Percentiles rank a stretch among this genome's conserved stretches.
These are phyloP conservation scores for Otolemur garnettii DNA, from an alignment of 2,113 vertebrate genomes.

Conservation along the genomic window DNA sequence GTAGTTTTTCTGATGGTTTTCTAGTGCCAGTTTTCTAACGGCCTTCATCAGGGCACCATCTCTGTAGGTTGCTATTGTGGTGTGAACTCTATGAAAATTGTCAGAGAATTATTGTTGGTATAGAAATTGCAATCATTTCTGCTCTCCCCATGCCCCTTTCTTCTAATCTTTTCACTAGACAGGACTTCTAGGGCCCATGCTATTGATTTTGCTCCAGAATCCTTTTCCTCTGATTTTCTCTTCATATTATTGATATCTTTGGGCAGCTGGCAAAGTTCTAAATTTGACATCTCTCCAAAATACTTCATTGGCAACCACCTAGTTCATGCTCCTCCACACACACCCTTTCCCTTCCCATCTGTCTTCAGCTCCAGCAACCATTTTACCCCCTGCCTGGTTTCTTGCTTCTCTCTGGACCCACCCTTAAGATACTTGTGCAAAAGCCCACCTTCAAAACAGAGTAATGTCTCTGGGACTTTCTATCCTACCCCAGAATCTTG, in stretches of 20 bases:
- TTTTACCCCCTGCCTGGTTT: not conserved
- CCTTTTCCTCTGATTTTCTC: conserved; percentile 4
- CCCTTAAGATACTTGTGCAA: not conserved
- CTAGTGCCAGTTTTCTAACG: not conserved
- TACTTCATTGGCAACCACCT: not conserved
- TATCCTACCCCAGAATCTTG: not conserved
- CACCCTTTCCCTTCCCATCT: not conserved
- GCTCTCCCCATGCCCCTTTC: not conserved
- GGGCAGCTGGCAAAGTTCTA: not conserved
- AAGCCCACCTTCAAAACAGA: not conserved
- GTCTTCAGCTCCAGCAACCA: accelerated
- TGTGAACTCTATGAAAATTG: not conserved
- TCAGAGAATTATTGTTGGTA: not conserved
- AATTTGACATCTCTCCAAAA: not conserved
- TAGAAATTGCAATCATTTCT: not conserved
- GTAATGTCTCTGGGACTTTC: not conserved
- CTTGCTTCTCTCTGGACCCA: not conserved
- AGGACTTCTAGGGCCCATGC: not conserved
- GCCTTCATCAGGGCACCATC: not conserved
- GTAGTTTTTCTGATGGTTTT: conserved; percentile 19
- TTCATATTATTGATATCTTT: conserved; percentile 5
- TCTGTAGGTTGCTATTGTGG: not conserved
- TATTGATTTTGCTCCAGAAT: not conserved
- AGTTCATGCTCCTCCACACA: not conserved
- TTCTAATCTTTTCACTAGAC: not conserved